These are phyloP conservation scores for Grus americana DNA, from an alignment of 2,113 vertebrate genomes.

Conservation along the genomic window DNA sequence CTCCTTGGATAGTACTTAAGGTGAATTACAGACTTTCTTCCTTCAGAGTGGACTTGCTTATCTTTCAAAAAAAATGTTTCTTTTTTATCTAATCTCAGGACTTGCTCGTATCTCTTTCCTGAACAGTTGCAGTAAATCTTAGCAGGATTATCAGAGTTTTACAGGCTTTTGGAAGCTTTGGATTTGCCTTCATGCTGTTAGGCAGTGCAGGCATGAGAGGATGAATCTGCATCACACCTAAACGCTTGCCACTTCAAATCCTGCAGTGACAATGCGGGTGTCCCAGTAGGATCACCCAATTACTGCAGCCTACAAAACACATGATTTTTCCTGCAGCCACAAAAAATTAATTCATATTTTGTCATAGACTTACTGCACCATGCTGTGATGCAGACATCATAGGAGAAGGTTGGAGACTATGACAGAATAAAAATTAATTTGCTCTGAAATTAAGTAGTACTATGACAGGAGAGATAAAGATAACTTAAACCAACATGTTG, in stretches of 20 bases:
- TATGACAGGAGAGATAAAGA: neutral
- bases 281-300: slow-evolving; percentile 22
- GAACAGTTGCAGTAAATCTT: slow-evolving; percentile 47
- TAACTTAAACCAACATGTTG: neutral
- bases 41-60: slow-evolving; percentile 20
- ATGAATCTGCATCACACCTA: slow-evolving; percentile 43
- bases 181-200: slow-evolving; percentile 45
- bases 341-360: neutral
- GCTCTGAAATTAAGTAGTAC: neutral
- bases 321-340: neutral
- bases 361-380: neutral
- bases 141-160: slow-evolving; percentile 58
- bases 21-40: slow-evolving; percentile 34
- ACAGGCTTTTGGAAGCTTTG: slow-evolving; percentile 44
- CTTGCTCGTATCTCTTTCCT: slow-evolving; percentile 13
- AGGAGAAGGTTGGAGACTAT: neutral
- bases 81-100: slow-evolving; percentile 30
- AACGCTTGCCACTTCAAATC: slow-evolving; percentile 58
- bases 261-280: slow-evolving; percentile 11
- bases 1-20: slow-evolving; percentile 26
- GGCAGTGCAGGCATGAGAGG: neutral
- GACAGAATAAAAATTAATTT: neutral
- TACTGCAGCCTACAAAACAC: slow-evolving; percentile 1
- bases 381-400: neutral
- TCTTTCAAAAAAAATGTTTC: neutral